Percentiles rank a stretch among this genome's conserved stretches.
phyloP scores from a whole-genome alignment of 2,888 invertebrate species.

The Erebia ligea region DNA sequence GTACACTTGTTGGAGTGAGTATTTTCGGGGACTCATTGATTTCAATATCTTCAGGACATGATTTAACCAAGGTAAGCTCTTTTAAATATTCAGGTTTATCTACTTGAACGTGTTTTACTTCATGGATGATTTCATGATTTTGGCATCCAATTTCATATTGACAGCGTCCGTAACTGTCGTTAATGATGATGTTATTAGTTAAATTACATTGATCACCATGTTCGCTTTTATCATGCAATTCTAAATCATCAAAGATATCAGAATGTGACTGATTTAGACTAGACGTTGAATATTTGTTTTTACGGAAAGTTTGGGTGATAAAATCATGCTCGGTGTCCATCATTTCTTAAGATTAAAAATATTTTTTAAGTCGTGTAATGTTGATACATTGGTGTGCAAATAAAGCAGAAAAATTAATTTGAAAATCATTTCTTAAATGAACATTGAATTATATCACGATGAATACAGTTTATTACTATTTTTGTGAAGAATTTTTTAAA shows the following conservation, averaged over 20 bases:
- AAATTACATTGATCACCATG: neutral
- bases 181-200: neutral
- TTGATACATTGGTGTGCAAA: neutral
- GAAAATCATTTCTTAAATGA: constrained; percentile 7
- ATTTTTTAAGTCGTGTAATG: constrained; percentile 3
- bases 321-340: constrained; percentile 11
- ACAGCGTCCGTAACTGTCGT: neutral
- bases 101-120: constrained; percentile 4
- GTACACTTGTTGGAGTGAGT: neutral
- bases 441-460: neutral
- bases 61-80: neutral
- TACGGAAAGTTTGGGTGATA: neutral
- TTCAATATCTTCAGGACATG: neutral
- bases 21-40: neutral
- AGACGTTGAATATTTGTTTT: neutral
- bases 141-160: constrained; percentile 8
- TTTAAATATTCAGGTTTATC: neutral
- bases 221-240: neutral
- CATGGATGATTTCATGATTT: neutral
- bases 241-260: neutral
- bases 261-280: neutral
- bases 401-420: constrained; percentile 10
- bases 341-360: constrained; percentile 9
- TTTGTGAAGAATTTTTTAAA: neutral
- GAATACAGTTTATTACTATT: neutral